phyloP scores from a whole-genome alignment of 1,140 invertebrate species.

The Papilio dardanus region DNA sequence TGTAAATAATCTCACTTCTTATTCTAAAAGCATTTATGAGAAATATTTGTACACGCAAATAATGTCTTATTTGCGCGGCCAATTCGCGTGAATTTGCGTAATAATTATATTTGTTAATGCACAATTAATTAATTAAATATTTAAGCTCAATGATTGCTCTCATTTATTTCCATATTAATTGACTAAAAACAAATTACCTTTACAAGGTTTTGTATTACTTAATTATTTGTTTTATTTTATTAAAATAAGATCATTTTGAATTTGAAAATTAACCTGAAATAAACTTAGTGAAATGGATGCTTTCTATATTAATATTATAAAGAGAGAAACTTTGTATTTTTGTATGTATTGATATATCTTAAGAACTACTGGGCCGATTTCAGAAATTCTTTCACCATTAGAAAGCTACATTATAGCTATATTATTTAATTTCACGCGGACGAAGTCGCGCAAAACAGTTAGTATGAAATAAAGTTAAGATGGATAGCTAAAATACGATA shows the following conservation, averaged over 20 bases:
- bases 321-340: too few relatives aligned
- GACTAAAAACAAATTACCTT: background rate
- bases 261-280: background rate
- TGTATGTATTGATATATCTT: too few relatives aligned
- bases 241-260: background rate
- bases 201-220: background rate
- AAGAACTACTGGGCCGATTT: too few relatives aligned
- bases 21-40: background rate
- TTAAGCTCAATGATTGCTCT: background rate
- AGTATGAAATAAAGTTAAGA: background rate
- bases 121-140: conserved; percentile 14
- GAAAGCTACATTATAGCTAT: too few relatives aligned
- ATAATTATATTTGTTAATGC: background rate
- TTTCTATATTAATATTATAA: too few relatives aligned
- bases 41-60: background rate
- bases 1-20: background rate
- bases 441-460: too few relatives aligned
- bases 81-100: background rate
- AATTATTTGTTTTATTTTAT: background rate
- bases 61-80: background rate
- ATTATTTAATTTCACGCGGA: too few relatives aligned
- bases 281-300: background rate
- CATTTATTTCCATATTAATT: background rate
- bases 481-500: background rate
- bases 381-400: too few relatives aligned